Evolutionary conservation across 2,888 invertebrate genomes (phyloP), one percentile per base, ranked within the genome.

Genomic region (Xanthorhoe designata): DNA sequence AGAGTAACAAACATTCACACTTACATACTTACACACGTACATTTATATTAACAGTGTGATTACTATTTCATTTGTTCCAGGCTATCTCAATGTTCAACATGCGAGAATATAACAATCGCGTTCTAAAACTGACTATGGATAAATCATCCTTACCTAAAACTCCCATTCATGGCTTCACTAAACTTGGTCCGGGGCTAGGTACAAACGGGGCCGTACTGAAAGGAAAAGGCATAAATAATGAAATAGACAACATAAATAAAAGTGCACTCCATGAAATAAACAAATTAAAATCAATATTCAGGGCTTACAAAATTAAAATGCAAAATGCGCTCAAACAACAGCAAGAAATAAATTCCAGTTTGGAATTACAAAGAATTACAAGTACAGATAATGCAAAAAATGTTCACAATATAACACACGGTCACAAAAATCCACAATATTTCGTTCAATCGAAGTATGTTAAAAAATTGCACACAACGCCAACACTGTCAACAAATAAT

Each of bases 11-110:
- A n/a, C n/a, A n/a, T n/a, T n/a, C n/a, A n/a, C n/a, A n/a, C n/a
- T n/a, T n/a, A n/a, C n/a, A n/a, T n/a, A n/a, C n/a, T n/a, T n/a
- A n/a, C n/a, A n/a, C n/a, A n/a, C n/a, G n/a, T n/a, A n/a, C n/a
- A n/a, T n/a, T n/a, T n/a, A n/a, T n/a, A n/a, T n/a, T n/a, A n/a
- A n/a, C n/a, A n/a, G n/a, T n/a, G n/a, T n/a, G n/a, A n/a, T n/a
- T n/a, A n/a, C n/a, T 54, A 52, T 17, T 9, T 49, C 17, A 49
- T 9, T 8, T 51, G 51, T 61, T 63, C 32, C 64, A 64, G 64
- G 64, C 64, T 2, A 38, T 64, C 15, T 54, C 64, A 17, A 58
- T 64, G 47, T 64, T 59, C 38, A 1, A 64, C n/a, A 2, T 29
- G 2, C 13, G 49, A 35, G 1, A 1, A 3, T 0, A 58, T 2